Evolutionary conservation across 1,140 invertebrate genomes (phyloP).

Genomic region (Ctenoplectra terminalis): DNA sequence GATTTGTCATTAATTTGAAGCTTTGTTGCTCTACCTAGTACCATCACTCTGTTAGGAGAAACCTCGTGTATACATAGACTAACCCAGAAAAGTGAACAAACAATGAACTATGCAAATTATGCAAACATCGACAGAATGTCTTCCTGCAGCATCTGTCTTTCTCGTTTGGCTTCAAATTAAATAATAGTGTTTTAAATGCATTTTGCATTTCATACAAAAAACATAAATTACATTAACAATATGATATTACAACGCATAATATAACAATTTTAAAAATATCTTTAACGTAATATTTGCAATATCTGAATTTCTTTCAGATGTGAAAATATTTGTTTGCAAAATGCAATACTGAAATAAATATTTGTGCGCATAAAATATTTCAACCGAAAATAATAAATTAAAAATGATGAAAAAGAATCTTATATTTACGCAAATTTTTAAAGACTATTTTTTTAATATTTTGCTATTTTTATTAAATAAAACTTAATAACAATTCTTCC

Average conservation of each 20-base stretch:
- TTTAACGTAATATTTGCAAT: not conserved
- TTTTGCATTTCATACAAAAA: not conserved
- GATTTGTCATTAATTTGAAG: too few relatives aligned
- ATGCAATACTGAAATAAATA: not conserved
- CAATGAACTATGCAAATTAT: constrained; percentile 25
- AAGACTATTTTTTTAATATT: too few relatives aligned
- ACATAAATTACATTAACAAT: too few relatives aligned
- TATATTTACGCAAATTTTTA: too few relatives aligned
- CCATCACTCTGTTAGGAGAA: not conserved
- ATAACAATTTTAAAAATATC: not conserved
- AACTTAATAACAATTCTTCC: too few relatives aligned
- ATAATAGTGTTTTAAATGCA: not conserved
- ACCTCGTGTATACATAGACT: not conserved
- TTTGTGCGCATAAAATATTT: not conserved
- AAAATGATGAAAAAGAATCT: not conserved
- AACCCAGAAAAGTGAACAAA: constrained; percentile 23
- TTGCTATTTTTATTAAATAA: too few relatives aligned
- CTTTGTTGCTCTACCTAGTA: not conserved
- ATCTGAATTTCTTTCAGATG: not conserved
- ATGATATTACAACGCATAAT: not conserved
- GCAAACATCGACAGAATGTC: constrained; percentile 30
- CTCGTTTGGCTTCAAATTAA: not conserved
- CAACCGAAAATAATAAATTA: not conserved
- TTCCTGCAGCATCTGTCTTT: constrained; percentile 11
- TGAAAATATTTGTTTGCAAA: not conserved